phyloP scores from a whole-genome alignment of 2,888 invertebrate species.

The Acleris emargana region DNA sequence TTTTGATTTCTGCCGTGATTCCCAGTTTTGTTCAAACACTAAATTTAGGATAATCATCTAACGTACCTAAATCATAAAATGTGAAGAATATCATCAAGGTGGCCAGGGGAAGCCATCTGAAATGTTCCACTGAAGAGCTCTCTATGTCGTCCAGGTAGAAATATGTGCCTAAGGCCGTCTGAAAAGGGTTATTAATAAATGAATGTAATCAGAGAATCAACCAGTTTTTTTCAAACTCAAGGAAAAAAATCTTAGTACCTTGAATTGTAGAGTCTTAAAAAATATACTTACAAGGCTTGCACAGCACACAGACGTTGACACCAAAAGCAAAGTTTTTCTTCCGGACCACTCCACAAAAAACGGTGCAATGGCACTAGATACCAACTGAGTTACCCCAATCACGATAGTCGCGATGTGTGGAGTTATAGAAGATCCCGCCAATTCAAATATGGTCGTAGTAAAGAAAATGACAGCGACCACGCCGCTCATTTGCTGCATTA shows the following conservation, averaged over 20 bases:
- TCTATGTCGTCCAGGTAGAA: slow-evolving; percentile 48
- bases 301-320: slow-evolving; percentile 51
- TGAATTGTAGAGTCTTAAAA: neutral
- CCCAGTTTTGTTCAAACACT: too few species aligned
- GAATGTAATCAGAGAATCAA: too few species aligned
- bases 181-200: slow-evolving; percentile 16
- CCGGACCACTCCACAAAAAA: slow-evolving; percentile 57
- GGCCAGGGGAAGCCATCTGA: slow-evolving; percentile 55
- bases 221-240: too few species aligned
- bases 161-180: slow-evolving; percentile 43
- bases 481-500: slow-evolving; percentile 57
- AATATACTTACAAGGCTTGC: slow-evolving; percentile 55
- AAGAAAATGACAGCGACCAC: slow-evolving; percentile 52
- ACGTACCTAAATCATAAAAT: slow-evolving; percentile 54
- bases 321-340: slow-evolving; percentile 51
- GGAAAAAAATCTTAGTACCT: too few species aligned
- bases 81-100: slow-evolving; percentile 52
- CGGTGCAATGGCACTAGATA: slow-evolving; percentile 51
- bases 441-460: slow-evolving; percentile 53
- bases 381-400: slow-evolving; percentile 53
- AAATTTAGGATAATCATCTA: neutral
- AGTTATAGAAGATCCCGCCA: slow-evolving; percentile 52
- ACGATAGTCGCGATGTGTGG: slow-evolving; percentile 57
- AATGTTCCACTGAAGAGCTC: slow-evolving; percentile 35
- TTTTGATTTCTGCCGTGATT: too few species aligned